Conservation (phyloP, 1,140 invertebrate genomes). For the Apocrypta bakeri region DNA sequence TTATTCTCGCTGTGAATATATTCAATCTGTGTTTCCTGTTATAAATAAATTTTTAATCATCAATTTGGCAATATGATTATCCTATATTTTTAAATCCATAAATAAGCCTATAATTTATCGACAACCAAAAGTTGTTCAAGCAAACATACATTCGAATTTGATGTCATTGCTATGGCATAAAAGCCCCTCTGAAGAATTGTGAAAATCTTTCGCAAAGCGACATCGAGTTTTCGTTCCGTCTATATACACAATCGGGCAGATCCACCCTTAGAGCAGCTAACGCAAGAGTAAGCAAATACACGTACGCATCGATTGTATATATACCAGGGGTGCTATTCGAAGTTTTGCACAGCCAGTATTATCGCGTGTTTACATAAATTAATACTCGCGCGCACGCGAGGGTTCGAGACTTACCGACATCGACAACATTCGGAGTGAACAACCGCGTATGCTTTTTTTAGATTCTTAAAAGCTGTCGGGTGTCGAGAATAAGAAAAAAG, state of each 20-base stretch:
- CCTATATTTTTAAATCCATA: no score
- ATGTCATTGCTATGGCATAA: no score
- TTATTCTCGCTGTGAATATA: no score
- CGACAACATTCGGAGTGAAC: not conserved
- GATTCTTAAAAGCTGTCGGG: slow-evolving; percentile 1
- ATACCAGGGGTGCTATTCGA: not conserved
- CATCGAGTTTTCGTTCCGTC: no score
- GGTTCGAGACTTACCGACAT: not conserved
- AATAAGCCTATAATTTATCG: no score
- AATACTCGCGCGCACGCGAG: not conserved
- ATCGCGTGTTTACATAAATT: slow-evolving; percentile 22
- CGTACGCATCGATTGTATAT: not conserved
- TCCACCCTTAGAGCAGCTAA: not conserved
- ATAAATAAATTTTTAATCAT: no score
- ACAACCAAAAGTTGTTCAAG: no score
- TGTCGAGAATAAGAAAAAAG: not conserved
- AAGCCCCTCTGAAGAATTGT: not conserved
- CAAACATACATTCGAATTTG: no score
- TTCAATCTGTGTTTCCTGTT: no score
- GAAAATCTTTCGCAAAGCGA: not conserved
- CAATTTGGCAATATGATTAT: no score
- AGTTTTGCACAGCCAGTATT: not conserved
- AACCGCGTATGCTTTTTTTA: not conserved
- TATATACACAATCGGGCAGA: not conserved
- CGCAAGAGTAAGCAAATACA: slow-evolving; percentile 3